These are phyloP conservation scores for Nomada ferruginata DNA, from an alignment of 2,888 invertebrate species.

Conservation along the genomic window DNA sequence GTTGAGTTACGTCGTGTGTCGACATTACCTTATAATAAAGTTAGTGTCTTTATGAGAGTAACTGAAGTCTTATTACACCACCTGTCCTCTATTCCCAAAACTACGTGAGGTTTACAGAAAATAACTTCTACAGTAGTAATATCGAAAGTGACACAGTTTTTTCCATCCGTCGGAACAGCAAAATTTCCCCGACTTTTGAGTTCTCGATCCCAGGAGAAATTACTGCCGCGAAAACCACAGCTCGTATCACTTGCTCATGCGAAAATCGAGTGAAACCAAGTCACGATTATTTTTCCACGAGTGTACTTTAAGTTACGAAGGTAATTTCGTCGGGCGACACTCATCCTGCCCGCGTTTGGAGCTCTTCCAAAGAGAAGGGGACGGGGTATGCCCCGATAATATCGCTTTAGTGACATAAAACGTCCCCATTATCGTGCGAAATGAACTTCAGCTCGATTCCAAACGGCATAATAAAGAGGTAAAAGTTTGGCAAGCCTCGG, in stretches of 20 bases:
- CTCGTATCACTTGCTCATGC: slow-evolving; percentile 7
- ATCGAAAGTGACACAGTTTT: slow-evolving; percentile 5
- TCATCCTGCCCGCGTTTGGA: slow-evolving; percentile 78
- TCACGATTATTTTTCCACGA: slow-evolving; percentile 44
- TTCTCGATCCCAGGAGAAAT: slow-evolving; percentile 18
- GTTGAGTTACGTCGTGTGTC: too few species aligned
- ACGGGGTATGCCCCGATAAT: slow-evolving; percentile 73
- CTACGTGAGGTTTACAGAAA: too few species aligned
- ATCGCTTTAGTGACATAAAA: slow-evolving; percentile 79
- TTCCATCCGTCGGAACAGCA: background rate
- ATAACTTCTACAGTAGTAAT: too few species aligned
- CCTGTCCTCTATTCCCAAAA: too few species aligned
- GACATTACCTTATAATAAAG: too few species aligned
- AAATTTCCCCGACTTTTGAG: background rate
- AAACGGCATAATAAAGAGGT: slow-evolving; percentile 75
- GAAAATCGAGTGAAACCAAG: slow-evolving; percentile 10
- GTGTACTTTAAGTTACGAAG: slow-evolving; percentile 64
- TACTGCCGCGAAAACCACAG: slow-evolving; percentile 15
- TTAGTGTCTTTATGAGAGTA: too few species aligned
- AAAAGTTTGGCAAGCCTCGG: slow-evolving; percentile 69
- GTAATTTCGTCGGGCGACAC: slow-evolving; percentile 77
- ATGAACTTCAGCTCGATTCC: slow-evolving; percentile 75
- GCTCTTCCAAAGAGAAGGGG: slow-evolving; percentile 71
- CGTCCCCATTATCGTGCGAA: slow-evolving; percentile 76
- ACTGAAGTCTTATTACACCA: too few species aligned